phyloP scores from a whole-genome alignment of 2,888 invertebrate genomes.

The Apotomis betuletana region DNA sequence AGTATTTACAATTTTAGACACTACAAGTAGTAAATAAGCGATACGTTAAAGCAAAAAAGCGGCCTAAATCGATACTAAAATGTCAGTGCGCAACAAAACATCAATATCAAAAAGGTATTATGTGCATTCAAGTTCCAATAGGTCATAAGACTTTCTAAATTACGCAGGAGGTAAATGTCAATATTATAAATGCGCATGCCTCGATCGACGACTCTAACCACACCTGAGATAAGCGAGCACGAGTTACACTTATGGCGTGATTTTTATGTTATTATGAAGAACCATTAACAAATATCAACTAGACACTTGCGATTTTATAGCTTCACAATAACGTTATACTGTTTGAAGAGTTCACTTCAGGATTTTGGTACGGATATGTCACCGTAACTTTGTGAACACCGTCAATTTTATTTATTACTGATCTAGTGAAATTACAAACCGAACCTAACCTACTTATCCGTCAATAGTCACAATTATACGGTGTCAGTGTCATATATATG shows the following conservation, averaged over 20 bases:
- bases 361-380: too few species aligned
- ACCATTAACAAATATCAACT: background rate
- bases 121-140: background rate
- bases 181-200: conserved; percentile 26
- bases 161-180: conserved; percentile 28
- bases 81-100: conserved; percentile 30
- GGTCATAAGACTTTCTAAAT: background rate
- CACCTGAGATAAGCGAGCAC: conserved; percentile 26
- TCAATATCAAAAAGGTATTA: background rate
- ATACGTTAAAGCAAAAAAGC: conserved; percentile 16
- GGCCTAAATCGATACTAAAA: conserved; percentile 33
- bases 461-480: too few species aligned
- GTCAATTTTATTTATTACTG: too few species aligned
- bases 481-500: too few species aligned
- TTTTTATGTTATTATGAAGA: background rate
- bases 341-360: too few species aligned
- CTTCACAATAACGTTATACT: too few species aligned
- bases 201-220: conserved; percentile 17
- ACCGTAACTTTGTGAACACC: too few species aligned
- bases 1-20: conserved; percentile 1
- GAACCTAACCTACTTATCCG: too few species aligned
- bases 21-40: background rate
- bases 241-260: conserved; percentile 2
- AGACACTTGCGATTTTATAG: too few species aligned
- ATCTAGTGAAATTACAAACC: too few species aligned